These are phyloP conservation scores for Meteorus cinctellus DNA, from an alignment of 2,888 invertebrate species.

Conservation along the genomic window DNA sequence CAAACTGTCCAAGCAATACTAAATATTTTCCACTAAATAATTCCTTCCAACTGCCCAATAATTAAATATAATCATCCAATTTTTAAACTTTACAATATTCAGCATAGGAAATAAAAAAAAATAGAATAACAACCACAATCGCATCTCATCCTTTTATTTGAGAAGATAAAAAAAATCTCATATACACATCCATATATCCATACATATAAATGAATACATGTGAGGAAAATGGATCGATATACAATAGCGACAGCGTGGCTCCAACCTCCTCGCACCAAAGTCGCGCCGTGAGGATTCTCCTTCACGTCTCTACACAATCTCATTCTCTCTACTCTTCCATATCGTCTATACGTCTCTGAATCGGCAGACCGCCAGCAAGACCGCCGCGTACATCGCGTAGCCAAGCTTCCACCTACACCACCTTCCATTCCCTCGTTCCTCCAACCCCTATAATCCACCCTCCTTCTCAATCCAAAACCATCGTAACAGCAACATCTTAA, in stretches of 20 bases:
- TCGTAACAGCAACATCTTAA: neutral
- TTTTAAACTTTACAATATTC: neutral
- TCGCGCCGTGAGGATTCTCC: neutral
- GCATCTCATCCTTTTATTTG: neutral
- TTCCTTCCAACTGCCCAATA: too few relatives aligned
- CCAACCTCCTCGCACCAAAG: constrained; percentile 53
- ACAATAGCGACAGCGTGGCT: constrained; percentile 69
- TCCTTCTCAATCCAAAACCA: neutral
- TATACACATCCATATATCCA: neutral
- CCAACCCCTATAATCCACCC: neutral
- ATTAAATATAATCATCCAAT: neutral
- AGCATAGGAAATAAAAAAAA: neutral
- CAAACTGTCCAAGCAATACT: too few relatives aligned
- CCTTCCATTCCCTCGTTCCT: neutral
- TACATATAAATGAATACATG: neutral
- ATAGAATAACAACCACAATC: neutral
- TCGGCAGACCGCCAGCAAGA: constrained; percentile 31
- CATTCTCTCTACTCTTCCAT: neutral
- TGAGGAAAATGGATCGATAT: constrained; percentile 25
- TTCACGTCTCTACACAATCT: neutral
- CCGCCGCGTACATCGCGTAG: constrained; percentile 21
- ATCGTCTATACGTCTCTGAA: neutral
- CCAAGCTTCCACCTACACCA: constrained; percentile 1
- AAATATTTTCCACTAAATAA: too few relatives aligned
- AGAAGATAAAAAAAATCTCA: constrained; percentile 4